phyloP scores from a whole-genome alignment of 2,888 invertebrate species.

The Limnephilus marmoratus region DNA sequence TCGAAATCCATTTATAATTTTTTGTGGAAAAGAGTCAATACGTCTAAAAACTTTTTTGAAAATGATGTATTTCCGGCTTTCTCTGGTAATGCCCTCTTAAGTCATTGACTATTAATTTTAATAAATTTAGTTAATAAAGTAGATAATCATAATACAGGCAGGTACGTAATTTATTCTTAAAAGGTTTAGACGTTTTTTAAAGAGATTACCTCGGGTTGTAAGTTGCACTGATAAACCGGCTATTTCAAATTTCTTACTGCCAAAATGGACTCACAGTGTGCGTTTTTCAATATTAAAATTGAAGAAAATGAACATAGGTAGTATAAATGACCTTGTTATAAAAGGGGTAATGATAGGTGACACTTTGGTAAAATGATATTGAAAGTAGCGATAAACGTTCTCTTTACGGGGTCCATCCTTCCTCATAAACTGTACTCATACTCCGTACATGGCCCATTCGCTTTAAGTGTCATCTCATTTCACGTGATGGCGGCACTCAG shows the following conservation, averaged over 20 bases:
- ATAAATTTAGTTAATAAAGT: no score
- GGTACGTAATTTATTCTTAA: neutral
- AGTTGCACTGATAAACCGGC: neutral
- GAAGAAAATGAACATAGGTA: neutral
- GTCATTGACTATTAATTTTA: no score
- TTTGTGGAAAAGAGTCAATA: no score
- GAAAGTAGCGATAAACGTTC: constrained; percentile 46
- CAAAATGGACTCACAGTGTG: neutral
- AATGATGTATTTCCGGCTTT: no score
- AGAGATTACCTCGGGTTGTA: no score
- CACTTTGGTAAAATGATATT: constrained; percentile 38
- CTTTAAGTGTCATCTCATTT: constrained; percentile 46
- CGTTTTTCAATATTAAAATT: neutral
- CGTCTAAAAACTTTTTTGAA: no score
- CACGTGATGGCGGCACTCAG: constrained; percentile 34
- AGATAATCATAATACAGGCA: no score
- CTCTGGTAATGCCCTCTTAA: no score
- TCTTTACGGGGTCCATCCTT: constrained; percentile 52
- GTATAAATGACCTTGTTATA: neutral
- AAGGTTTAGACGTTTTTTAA: no score
- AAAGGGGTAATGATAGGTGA: constrained; percentile 32
- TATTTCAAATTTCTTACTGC: no score
- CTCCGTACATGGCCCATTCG: constrained; percentile 38
- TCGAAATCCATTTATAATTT: no score
- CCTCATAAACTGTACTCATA: constrained; percentile 32